Evolutionary conservation across 2,113 vertebrate species (phyloP).

Genomic region (Oxyruncus cristatus): DNA sequence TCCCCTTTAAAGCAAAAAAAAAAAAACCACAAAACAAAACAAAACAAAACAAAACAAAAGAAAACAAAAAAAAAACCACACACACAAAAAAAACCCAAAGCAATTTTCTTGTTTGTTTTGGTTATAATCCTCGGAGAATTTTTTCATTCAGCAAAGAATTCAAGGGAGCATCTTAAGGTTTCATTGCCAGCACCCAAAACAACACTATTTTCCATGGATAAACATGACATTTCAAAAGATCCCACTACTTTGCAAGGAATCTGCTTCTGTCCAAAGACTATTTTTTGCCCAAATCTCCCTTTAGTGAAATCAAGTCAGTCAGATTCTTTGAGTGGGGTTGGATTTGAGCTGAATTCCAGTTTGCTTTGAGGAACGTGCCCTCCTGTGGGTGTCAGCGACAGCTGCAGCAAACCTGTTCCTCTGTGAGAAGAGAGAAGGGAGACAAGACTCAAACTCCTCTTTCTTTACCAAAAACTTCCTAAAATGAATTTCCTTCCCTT

Average conservation of each 20-base stretch:
- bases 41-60: too few species aligned
- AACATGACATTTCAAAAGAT: neutral
- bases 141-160: neutral
- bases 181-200: neutral
- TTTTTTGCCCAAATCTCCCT: neutral
- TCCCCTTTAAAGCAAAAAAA: too few species aligned
- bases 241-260: neutral
- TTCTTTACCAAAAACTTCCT: neutral
- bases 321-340: rapidly evolving
- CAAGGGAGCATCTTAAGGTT: neutral
- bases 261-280: rapidly evolving
- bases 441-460: neutral
- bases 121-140: neutral
- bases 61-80: too few species aligned
- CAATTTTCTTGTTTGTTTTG: rapidly evolving
- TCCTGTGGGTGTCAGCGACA: conserved; percentile 40
- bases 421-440: neutral
- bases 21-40: too few species aligned
- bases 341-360: neutral
- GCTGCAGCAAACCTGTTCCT: conserved; percentile 1
- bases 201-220: neutral
- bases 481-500: neutral
- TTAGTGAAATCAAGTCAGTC: neutral
- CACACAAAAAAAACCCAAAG: too few species aligned
- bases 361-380: conserved; percentile 48